Conservation (phyloP, 1,140 invertebrate species). For the Drosophila mauritiana region DNA sequence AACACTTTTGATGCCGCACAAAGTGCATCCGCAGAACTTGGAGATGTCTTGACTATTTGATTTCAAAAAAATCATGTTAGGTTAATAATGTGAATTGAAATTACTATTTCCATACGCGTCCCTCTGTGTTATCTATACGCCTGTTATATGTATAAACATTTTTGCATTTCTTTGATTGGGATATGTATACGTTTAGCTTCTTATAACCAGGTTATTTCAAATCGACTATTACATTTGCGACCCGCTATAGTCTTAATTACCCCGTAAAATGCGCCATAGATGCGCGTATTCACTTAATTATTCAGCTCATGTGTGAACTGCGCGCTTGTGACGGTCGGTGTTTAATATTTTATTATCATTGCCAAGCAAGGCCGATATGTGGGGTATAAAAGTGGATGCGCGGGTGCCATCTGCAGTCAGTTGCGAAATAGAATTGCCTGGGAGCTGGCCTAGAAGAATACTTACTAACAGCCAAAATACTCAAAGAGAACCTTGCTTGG, state of each 20-base stretch:
- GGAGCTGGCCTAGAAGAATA: background rate
- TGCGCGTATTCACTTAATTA: conserved; percentile 17
- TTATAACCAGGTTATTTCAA: background rate
- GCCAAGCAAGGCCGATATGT: background rate
- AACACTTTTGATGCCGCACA: no score
- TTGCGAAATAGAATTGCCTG: background rate
- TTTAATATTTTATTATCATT: conserved; percentile 32
- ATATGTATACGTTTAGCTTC: no score
- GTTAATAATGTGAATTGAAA: no score
- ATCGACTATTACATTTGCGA: background rate
- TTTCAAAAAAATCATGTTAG: no score
- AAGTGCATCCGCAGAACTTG: no score
- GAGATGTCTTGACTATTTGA: no score
- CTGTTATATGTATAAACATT: no score
- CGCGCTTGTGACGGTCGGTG: conserved; percentile 25
- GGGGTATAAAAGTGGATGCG: conserved; percentile 2
- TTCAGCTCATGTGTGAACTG: conserved; percentile 52
- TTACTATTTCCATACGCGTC: no score
- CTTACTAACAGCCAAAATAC: background rate
- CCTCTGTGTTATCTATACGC: no score
- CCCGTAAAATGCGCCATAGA: conserved; percentile 15
- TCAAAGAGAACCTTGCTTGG: background rate
- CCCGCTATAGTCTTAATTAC: conserved; percentile 26
- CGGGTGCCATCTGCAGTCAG: conserved; percentile 3
- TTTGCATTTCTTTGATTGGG: no score